These are phyloP conservation scores for Heterodera carotae DNA, from an alignment of 1,140 invertebrate species.

Conservation along the genomic window DNA sequence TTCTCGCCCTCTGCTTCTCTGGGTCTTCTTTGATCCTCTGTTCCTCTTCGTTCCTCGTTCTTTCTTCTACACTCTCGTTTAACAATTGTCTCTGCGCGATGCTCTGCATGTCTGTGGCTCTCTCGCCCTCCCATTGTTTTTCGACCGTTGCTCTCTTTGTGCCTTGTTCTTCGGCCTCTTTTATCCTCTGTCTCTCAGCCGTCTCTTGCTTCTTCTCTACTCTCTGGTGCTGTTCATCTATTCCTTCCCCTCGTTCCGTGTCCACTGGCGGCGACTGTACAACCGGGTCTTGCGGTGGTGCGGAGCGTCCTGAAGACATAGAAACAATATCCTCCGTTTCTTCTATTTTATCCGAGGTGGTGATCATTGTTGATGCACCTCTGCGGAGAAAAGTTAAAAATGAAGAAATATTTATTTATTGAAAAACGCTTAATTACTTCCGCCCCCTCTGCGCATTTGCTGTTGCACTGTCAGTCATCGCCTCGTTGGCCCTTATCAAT, in stretches of 20 bases:
- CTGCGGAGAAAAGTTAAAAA: neutral
- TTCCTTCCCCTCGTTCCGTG: neutral
- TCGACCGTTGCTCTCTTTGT: neutral
- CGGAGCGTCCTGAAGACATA: conserved; percentile 20
- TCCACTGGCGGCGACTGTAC: neutral
- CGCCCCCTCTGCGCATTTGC: neutral
- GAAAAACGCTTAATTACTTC: too few relatives aligned
- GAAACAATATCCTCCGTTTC: conserved; percentile 18
- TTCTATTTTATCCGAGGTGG: neutral
- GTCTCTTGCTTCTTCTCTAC: neutral
- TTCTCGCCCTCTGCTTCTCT: neutral
- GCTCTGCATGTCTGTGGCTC: neutral
- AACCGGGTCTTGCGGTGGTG: conserved; percentile 22
- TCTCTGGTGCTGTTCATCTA: neutral
- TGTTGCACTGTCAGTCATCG: neutral
- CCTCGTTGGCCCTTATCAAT: neutral
- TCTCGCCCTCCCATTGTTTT: neutral
- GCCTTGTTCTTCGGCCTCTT: neutral
- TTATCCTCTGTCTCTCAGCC: neutral
- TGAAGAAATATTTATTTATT: too few relatives aligned
- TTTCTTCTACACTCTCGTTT: neutral
- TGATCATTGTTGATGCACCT: neutral
- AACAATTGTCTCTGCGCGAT: neutral
- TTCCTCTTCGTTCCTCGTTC: neutral
- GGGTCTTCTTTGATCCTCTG: neutral